These are phyloP conservation scores for Phoebastria nigripes DNA, from an alignment of 2,797 vertebrate species.

Conservation along the genomic window DNA sequence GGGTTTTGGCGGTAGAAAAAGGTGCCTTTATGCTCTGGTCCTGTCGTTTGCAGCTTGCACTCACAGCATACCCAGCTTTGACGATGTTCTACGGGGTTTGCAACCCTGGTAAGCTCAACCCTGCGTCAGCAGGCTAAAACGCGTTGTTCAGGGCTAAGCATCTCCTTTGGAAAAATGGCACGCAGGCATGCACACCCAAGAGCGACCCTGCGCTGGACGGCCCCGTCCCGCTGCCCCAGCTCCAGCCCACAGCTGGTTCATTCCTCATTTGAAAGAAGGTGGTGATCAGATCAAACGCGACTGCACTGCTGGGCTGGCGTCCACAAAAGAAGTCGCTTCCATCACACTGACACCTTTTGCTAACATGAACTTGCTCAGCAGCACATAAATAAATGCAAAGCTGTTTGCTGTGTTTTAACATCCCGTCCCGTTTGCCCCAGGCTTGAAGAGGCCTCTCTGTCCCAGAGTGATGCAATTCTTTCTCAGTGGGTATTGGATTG, in stretches of 20 bases:
- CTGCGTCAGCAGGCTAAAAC: neutral
- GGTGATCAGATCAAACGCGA: neutral
- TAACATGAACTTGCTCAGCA: neutral
- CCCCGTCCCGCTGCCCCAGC: neutral
- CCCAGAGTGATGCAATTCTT: neutral
- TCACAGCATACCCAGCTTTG: neutral
- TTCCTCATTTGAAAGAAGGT: neutral
- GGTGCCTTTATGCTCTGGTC: neutral
- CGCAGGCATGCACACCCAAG: accelerated
- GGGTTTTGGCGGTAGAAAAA: neutral
- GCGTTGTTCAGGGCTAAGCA: neutral
- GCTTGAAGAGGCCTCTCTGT: neutral
- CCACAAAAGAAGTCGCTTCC: neutral
- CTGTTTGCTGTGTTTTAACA: neutral
- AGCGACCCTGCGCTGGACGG: neutral
- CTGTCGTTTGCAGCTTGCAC: neutral
- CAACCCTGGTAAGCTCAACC: neutral
- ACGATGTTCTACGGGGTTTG: accelerated
- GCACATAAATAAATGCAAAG: neutral
- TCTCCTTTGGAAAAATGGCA: neutral
- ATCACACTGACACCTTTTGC: neutral
- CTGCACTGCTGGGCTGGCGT: neutral
- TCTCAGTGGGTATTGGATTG: neutral
- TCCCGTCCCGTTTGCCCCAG: neutral
- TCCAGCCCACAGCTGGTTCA: neutral